Conservation (phyloP, 53 echinoderm and acorn worm species). For the Arbacia lixula region DNA sequence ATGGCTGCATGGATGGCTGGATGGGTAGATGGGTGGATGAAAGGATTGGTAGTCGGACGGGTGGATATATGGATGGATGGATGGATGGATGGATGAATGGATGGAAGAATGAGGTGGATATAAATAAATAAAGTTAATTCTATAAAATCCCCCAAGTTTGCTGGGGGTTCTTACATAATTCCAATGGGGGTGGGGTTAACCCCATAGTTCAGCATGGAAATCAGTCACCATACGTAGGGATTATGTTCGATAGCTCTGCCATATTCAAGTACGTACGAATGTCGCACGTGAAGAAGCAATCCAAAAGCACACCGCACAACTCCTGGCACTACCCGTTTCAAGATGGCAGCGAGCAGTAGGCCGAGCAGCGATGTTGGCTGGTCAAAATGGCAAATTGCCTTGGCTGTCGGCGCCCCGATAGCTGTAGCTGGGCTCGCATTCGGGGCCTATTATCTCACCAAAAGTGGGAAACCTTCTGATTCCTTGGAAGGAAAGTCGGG, state of each 20-base stretch:
- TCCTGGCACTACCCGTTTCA: slow-evolving; percentile 21
- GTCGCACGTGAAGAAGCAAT: slow-evolving; percentile 2
- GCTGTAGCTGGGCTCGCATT: slow-evolving; percentile 86
- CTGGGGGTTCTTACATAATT: no score
- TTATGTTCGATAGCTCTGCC: background rate
- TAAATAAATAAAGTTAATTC: no score
- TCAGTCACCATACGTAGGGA: slow-evolving; percentile 16
- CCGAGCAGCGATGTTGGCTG: slow-evolving; percentile 66
- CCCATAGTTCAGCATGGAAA: background rate
- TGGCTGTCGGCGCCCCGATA: slow-evolving; percentile 91
- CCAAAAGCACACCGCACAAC: background rate
- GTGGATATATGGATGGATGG: no score
- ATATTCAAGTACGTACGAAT: background rate
- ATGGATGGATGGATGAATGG: no score
- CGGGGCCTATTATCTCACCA: slow-evolving; percentile 80
- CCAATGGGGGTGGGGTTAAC: no score
- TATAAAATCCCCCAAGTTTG: no score
- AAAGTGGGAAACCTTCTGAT: slow-evolving; percentile 32
- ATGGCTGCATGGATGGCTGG: no score
- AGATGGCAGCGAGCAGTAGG: slow-evolving; percentile 72
- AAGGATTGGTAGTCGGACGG: background rate
- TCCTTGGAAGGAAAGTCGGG: slow-evolving; percentile 18
- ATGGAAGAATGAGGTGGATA: no score
- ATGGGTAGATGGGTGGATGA: no score
- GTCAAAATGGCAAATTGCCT: slow-evolving; percentile 88